Base-by-base conservation (phyloP, 2,113 vertebrate genomes). In the Procavia capensis region DNA sequence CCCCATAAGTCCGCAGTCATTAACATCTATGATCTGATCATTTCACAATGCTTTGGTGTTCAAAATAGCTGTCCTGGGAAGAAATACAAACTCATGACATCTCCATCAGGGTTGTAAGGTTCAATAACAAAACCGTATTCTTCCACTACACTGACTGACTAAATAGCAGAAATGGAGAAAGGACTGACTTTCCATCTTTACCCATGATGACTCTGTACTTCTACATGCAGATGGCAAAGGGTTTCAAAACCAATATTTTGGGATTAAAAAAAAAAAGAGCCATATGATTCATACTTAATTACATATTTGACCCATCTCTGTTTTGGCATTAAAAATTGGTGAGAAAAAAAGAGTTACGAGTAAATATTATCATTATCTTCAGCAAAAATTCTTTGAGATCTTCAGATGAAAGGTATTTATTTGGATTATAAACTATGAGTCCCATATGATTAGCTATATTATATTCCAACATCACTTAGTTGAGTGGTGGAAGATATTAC, bases 321-420 rank as follows among this genome's bases (percentile, higher is more conserved):
- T 93, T 50, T 93, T 96, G 59, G 86, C 16, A 72, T 97, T 97
- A 91, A 91, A 95, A 85, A 41, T 25, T 85, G 36, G 41, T 85
- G 34, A 96, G n/a, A 74, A 89, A 90, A 79, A 39, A 84, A 83
- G 89, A 41, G 6, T 57, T 78, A 70, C 39, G 90, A 90, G 61
- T 27, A 86, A 80, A 88, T 89, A 94, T 82, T 79, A 83, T 93
- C 84, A 95, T 85, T 88, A 88, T 50, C 9, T 95, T 79, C 22
- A 57, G 45, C 61, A 79, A 95, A 93, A 89, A 17, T 87, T 85
- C 29, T 90, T 93, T 89, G 66, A 83, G 39, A 90, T 89, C 68
- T 39, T 94, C 41, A 85, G 20, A 81, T 50, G 47, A 85, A 96
- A 94, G 43, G 85, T 70, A 31, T 61, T 79, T 94, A 31, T 86